phyloP scores from a whole-genome alignment of 2,113 vertebrate species.

The Campylorhamphus procurvoides region DNA sequence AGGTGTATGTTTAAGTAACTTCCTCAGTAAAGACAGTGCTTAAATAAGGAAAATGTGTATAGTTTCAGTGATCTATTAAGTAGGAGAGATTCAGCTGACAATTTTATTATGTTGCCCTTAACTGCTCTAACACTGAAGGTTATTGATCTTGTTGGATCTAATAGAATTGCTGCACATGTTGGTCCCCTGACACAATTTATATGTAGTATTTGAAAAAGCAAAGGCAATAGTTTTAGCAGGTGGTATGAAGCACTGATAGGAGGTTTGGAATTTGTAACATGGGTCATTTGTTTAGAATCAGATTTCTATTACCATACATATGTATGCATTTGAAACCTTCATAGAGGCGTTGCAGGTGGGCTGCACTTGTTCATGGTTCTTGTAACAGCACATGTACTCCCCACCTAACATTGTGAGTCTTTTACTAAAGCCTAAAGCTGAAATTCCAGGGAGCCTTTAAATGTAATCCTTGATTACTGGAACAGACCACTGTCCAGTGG shows the following conservation, averaged over 20 bases:
- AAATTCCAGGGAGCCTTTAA: neutral
- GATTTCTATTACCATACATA: neutral
- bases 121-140: neutral
- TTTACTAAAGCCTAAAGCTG: neutral
- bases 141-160: neutral
- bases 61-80: neutral
- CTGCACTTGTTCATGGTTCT: neutral
- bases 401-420: rapidly evolving
- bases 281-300: neutral
- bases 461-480: neutral
- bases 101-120: neutral
- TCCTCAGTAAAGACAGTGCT: neutral
- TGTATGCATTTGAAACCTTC: neutral
- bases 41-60: neutral
- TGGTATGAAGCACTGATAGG: neutral
- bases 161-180: neutral
- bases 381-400: neutral
- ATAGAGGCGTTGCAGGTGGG: neutral
- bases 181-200: neutral
- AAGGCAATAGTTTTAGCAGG: neutral
- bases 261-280: neutral
- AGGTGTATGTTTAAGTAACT: neutral
- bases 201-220: neutral
- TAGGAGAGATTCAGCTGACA: neutral
- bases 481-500: neutral